Evolutionary conservation across 2,113 vertebrate genomes (phyloP).

Genomic region (Poeciliopsis retropinna): DNA sequence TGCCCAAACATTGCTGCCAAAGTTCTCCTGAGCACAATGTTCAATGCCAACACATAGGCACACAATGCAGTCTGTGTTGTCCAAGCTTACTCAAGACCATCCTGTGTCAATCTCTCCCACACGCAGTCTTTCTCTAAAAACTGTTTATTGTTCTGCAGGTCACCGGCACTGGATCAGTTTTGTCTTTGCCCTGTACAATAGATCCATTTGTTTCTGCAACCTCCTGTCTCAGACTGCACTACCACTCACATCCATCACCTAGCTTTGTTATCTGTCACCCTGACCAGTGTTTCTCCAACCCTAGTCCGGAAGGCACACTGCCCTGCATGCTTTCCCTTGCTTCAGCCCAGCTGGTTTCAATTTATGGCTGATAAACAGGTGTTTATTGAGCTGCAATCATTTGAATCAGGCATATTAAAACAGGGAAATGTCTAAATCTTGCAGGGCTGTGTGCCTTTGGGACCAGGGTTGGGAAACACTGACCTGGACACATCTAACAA

Average conservation of each 20-base stretch:
- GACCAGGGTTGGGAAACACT: too few relatives aligned
- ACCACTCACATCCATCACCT: conserved; percentile 3
- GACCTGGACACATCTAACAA: conserved; percentile 7
- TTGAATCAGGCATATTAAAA: too few relatives aligned
- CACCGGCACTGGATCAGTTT: conserved; percentile 23
- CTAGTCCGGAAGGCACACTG: too few relatives aligned
- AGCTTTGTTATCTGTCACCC: conserved; percentile 7
- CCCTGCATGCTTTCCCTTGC: too few relatives aligned
- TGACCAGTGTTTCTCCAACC: too few relatives aligned
- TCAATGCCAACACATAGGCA: conserved; percentile 5
- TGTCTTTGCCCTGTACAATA: conserved; percentile 37
- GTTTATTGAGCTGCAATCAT: too few relatives aligned
- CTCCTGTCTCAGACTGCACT: conserved; percentile 22
- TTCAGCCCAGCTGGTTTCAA: too few relatives aligned
- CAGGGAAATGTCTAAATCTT: too few relatives aligned
- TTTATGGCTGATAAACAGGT: too few relatives aligned
- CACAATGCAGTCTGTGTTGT: conserved; percentile 14
- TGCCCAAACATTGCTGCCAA: conserved; percentile 21
- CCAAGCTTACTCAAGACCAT: conserved; percentile 3
- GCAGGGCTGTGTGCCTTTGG: too few relatives aligned
- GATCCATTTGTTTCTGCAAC: conserved; percentile 48
- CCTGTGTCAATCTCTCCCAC: conserved; percentile 1
- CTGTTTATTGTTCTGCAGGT: conserved; percentile 31
- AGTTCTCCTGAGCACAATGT: conserved; percentile 42
- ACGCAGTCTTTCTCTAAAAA: conserved; percentile 10